A percentile compares a stretch with the other conserved stretches of the same genome.
phyloP scores from a whole-genome alignment of 2,797 vertebrate genomes.

The Dendrocincla fuliginosa region DNA sequence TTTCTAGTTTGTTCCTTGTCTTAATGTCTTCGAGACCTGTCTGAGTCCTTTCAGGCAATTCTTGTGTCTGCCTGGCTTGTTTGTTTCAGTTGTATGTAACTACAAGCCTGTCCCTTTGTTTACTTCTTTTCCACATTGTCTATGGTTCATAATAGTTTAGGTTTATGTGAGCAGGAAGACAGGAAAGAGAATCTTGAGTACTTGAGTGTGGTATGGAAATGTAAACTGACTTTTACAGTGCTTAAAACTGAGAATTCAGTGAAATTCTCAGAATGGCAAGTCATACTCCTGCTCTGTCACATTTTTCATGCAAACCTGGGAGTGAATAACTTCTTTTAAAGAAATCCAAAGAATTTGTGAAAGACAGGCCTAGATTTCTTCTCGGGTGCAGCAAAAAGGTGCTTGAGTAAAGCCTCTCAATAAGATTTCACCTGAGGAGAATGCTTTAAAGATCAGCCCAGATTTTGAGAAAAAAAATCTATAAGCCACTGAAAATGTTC shows the following conservation, averaged over 20 bases:
- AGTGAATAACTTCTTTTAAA: neutral
- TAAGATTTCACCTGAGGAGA: neutral
- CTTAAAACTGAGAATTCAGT: neutral
- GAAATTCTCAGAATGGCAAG: neutral
- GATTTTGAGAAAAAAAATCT: neutral
- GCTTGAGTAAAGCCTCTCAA: neutral
- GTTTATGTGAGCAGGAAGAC: neutral
- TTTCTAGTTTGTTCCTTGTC: neutral
- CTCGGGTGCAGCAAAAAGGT: neutral
- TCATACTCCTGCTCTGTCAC: neutral
- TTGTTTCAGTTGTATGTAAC: neutral
- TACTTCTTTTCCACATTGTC: neutral
- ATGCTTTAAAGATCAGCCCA: neutral
- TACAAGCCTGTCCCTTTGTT: neutral
- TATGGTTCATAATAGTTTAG: neutral
- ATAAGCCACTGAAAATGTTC: neutral
- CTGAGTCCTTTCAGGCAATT: neutral
- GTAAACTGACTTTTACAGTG: neutral
- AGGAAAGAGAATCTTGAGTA: neutral
- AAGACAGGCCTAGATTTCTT: neutral
- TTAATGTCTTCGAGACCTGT: neutral
- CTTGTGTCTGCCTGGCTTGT: neutral
- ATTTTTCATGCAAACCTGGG: neutral
- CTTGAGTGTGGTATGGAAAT: neutral
- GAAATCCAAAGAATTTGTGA: neutral